A percentile compares a stretch with the other conserved stretches of the same genome.
Evolutionary conservation across 2,888 invertebrate genomes (phyloP).

Genomic region (Mystacides longicornis): DNA sequence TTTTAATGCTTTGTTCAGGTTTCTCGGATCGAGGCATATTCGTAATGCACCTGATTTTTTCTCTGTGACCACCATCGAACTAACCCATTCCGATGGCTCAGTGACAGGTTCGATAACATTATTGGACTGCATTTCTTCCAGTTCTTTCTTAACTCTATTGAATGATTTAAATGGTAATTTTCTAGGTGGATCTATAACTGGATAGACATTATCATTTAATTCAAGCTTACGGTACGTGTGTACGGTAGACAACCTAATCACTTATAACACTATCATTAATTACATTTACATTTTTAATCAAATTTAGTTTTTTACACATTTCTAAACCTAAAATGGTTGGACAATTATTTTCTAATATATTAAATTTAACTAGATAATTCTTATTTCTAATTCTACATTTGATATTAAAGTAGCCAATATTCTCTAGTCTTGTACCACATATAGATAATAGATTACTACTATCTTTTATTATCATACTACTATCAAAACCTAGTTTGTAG

Average conservation of each 20-base stretch:
- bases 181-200: constrained; percentile 2
- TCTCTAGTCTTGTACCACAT: not conserved
- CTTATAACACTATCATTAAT: not conserved
- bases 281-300: constrained; percentile 2
- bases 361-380: not conserved
- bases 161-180: not conserved
- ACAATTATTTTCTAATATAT: constrained; percentile 1
- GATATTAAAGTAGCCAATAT: constrained; percentile 1
- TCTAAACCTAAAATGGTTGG: not conserved
- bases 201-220: not conserved
- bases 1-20: not conserved
- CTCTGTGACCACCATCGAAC: constrained; percentile 4
- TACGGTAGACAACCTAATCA: constrained; percentile 1
- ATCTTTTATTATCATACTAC: not conserved
- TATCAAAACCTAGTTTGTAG: not conserved
- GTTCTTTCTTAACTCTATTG: not conserved
- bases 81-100: constrained; percentile 1
- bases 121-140: not conserved
- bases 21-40: not conserved
- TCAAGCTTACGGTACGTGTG: not conserved
- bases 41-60: not conserved
- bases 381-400: not conserved
- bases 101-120: not conserved
- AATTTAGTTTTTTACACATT: not conserved
- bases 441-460: not conserved